These are phyloP conservation scores for Cercocebus atys DNA, from an alignment of 2,113 vertebrate species.

Conservation along the genomic window DNA sequence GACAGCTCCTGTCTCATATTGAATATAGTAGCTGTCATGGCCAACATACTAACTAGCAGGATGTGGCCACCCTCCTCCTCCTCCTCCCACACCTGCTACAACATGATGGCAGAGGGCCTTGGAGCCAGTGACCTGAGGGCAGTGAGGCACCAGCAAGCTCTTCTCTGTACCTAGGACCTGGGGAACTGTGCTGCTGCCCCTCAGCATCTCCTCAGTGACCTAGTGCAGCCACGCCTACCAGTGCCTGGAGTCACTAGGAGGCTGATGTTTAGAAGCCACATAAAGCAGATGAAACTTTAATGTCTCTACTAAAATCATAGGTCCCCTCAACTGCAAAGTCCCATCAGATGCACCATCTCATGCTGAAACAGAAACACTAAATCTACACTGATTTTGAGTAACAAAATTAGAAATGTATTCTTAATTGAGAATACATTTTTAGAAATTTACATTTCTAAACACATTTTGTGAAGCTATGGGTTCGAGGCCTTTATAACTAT, in stretches of 20 bases:
- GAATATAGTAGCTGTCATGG: slow-evolving; percentile 70
- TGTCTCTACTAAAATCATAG: neutral
- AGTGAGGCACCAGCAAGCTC: neutral
- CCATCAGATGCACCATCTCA: neutral
- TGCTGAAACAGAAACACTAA: neutral
- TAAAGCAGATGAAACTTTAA: neutral
- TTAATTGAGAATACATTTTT: neutral
- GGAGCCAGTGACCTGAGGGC: neutral
- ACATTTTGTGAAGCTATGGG: neutral
- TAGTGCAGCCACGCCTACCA: neutral
- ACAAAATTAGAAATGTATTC: neutral
- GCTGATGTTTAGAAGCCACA: neutral
- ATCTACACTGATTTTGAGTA: neutral
- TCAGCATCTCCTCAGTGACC: neutral
- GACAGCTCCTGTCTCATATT: slow-evolving; percentile 70
- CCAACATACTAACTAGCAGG: too few species aligned
- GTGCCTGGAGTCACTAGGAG: neutral
- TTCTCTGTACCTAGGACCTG: neutral
- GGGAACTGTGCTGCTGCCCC: neutral
- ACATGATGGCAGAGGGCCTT: neutral
- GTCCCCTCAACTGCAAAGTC: neutral
- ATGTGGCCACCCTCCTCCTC: neutral
- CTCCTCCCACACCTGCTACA: slow-evolving; percentile 10
- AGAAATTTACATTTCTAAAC: neutral
- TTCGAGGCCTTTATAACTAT: neutral